phyloP scores from a whole-genome alignment of 2,113 vertebrate genomes.

The Malurus elegans region DNA sequence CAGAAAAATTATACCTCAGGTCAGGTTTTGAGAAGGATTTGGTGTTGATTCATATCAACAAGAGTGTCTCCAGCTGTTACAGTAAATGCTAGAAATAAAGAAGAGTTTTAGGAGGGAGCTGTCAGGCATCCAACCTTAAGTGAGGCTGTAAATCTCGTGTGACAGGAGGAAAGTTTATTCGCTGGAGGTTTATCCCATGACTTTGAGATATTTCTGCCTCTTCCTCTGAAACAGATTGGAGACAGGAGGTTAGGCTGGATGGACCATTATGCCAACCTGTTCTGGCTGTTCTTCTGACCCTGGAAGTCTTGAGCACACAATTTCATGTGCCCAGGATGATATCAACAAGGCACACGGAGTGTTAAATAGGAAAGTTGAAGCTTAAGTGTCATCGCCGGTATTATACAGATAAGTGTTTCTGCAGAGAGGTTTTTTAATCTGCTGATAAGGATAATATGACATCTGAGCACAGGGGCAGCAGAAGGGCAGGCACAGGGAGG shows the following conservation, averaged over 20 bases:
- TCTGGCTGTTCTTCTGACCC: constrained; percentile 15
- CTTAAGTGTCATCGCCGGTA: constrained; percentile 58
- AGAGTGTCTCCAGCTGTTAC: constrained; percentile 18
- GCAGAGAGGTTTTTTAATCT: constrained; percentile 48
- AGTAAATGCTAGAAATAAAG: constrained; percentile 26
- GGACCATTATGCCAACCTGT: neutral
- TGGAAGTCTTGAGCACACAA: neutral
- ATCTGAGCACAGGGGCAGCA: constrained; percentile 45
- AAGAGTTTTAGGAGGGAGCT: neutral
- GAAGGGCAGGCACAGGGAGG: constrained; percentile 12
- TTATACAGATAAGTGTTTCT: constrained; percentile 53
- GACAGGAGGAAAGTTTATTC: neutral
- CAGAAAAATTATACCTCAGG: neutral
- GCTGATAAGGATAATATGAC: constrained; percentile 51
- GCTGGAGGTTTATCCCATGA: neutral
- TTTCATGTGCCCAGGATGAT: constrained; percentile 20
- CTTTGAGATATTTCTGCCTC: constrained; percentile 3
- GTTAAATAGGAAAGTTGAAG: constrained; percentile 54
- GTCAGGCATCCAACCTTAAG: constrained; percentile 10
- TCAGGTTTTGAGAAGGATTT: neutral
- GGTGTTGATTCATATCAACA: constrained; percentile 19
- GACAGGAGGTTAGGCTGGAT: neutral
- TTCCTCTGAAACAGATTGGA: neutral
- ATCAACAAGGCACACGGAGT: constrained; percentile 26
- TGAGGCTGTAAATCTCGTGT: constrained; percentile 13